Evolutionary conservation across 2,888 invertebrate genomes (phyloP).

Genomic region (Thecophora atra): DNA sequence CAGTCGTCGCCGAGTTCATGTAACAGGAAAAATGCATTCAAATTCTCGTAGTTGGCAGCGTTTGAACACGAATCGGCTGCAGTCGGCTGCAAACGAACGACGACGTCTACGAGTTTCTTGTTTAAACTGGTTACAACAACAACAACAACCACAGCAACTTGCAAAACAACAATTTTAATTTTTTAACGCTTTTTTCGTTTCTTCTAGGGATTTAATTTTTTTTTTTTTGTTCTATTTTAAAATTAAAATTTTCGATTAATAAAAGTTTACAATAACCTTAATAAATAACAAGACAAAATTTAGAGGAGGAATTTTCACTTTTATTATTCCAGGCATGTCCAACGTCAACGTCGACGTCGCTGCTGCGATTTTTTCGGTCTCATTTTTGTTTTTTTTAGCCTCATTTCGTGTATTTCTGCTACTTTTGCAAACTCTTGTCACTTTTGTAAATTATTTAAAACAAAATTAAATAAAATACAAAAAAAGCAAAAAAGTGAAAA

Average conservation of each 20-base stretch:
- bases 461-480: background rate
- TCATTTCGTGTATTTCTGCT: conserved; percentile 46
- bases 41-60: background rate
- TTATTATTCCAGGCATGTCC: conserved; percentile 24
- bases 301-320: too few species aligned
- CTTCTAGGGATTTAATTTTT: conserved; percentile 22
- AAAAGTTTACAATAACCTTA: too few species aligned
- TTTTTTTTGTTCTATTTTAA: too few species aligned
- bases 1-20: too few species aligned
- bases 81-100: too few species aligned
- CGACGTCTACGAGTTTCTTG: background rate
- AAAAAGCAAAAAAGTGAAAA: conserved; percentile 33
- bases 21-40: background rate
- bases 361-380: conserved; percentile 17
- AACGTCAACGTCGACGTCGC: background rate
- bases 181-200: conserved; percentile 26
- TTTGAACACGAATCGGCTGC: background rate
- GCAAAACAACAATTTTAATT: conserved; percentile 18
- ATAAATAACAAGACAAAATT: too few species aligned
- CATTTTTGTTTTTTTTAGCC: conserved; percentile 15
- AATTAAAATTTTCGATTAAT: too few species aligned
- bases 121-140: background rate
- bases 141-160: conserved; percentile 39
- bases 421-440: conserved; percentile 62
- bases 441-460: conserved; percentile 44